Base-by-base conservation (phyloP, 2,113 vertebrate genomes). In the Anoplopoma fimbria region DNA sequence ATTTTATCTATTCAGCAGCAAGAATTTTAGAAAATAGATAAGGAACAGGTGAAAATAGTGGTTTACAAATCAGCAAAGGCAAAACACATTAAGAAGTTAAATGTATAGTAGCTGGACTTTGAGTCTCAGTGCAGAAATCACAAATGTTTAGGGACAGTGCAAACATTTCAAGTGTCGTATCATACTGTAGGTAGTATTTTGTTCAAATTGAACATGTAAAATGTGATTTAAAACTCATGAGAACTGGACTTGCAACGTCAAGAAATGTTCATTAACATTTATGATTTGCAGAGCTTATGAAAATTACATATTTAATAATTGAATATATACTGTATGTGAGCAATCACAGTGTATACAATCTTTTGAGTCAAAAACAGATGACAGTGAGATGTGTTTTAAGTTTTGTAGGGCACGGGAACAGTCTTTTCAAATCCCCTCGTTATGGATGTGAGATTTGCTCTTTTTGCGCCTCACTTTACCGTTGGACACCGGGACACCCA, bases 401-500 rank as follows among this genome's bases (percentile, higher is more conserved):
- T 42, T 19, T 23, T 1, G 10, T 4, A 23, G 25, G 2, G 13
- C 4, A 57, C 23, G 27, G 21, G 21, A 57, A 14, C 36, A 5
- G 34, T 42, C 61, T 4, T 9, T 71, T 96, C 90, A 96, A 72
- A 80, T 88, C 2, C 81, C 90, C 23, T 92, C 93, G 8, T 42
- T 75, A 6, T 83, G 29, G 25, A 93, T 84, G 86, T 85, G 89
- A 57, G 79, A 57, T 90, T 94, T 96, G 93, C 91, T 94, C 81
- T 97, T 97, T 87, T 95, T 97, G 47, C 93, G 93, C 90, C 89
- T 96, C 82, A 89, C 89, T 91, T 94, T 96, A 83, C 88, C 51
- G 23, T 88, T 91, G 12, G 93, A 88, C 1, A 72, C 42, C 0
- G 88, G 51, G 57, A 95, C 49, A 4, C 93, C 91, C 0, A 97